Percentiles rank a stretch among this genome's conserved stretches.
phyloP scores from a whole-genome alignment of 2,797 vertebrate genomes.

The Silurus aristotelis region DNA sequence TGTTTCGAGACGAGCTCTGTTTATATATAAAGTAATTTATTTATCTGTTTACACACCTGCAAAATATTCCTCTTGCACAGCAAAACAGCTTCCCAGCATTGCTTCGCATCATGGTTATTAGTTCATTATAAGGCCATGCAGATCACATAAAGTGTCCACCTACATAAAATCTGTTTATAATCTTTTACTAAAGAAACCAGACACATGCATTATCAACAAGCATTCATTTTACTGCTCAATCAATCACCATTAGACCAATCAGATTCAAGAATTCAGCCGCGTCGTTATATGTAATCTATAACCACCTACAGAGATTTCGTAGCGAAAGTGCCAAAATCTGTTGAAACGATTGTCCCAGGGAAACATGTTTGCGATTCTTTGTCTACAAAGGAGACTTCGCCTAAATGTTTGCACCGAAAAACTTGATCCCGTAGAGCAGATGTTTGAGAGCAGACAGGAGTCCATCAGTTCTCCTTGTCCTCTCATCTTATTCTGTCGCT shows the following conservation, averaged over 20 bases:
- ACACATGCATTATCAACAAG: background rate
- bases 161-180: background rate
- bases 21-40: too few species aligned
- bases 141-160: background rate
- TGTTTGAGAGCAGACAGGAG: background rate
- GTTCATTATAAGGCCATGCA: background rate
- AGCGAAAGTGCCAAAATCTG: too few species aligned
- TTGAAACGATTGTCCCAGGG: too few species aligned
- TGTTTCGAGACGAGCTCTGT: too few species aligned
- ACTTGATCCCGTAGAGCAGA: background rate
- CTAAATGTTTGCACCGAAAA: too few species aligned
- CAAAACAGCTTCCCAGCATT: too few species aligned
- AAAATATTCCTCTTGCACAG: too few species aligned
- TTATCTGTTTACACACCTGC: too few species aligned
- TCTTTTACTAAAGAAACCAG: background rate
- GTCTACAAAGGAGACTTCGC: too few species aligned
- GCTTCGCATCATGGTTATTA: too few species aligned
- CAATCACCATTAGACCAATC: background rate
- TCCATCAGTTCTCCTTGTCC: conserved; percentile 49
- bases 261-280: background rate
- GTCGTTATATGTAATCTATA: background rate
- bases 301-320: too few species aligned
- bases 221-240: background rate
- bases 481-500: conserved; percentile 40
- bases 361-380: too few species aligned